Conservation (phyloP, 2,797 vertebrate species). For the Chaetodon trifasciatus region DNA sequence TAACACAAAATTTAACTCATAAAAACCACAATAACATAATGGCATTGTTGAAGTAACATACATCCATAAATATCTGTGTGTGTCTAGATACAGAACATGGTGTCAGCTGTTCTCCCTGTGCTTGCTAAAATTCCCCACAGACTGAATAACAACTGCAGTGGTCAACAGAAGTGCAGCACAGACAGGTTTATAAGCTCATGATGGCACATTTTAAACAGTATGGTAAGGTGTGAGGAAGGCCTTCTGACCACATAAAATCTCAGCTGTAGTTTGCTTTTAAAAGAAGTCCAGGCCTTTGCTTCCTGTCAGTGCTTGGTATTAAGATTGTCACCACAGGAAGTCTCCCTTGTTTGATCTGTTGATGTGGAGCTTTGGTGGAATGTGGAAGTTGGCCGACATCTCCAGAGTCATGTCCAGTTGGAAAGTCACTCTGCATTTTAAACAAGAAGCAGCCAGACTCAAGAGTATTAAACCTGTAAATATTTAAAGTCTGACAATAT, state of each 20-base stretch:
- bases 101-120: slow-evolving; percentile 8
- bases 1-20: neutral
- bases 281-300: slow-evolving; percentile 21
- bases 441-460: slow-evolving; percentile 19
- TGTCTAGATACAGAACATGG: slow-evolving; percentile 6
- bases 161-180: slow-evolving; percentile 10
- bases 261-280: neutral
- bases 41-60: slow-evolving; percentile 5
- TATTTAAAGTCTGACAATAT: slow-evolving; percentile 32
- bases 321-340: slow-evolving; percentile 39
- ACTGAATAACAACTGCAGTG: slow-evolving; percentile 9
- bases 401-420: slow-evolving; percentile 29
- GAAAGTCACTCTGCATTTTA: slow-evolving; percentile 22
- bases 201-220: neutral
- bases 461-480: slow-evolving; percentile 34
- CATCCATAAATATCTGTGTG: neutral
- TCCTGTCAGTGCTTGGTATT: slow-evolving; percentile 20
- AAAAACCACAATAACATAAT: slow-evolving; percentile 59
- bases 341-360: slow-evolving; percentile 44
- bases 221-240: neutral
- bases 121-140: slow-evolving; percentile 10
- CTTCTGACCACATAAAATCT: slow-evolving; percentile 17
- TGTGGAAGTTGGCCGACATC: slow-evolving; percentile 47
- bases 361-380: slow-evolving; percentile 55
- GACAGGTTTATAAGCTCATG: slow-evolving; percentile 10